phyloP scores from a whole-genome alignment of 2,797 vertebrate species.

The Adelosebastes latens region DNA sequence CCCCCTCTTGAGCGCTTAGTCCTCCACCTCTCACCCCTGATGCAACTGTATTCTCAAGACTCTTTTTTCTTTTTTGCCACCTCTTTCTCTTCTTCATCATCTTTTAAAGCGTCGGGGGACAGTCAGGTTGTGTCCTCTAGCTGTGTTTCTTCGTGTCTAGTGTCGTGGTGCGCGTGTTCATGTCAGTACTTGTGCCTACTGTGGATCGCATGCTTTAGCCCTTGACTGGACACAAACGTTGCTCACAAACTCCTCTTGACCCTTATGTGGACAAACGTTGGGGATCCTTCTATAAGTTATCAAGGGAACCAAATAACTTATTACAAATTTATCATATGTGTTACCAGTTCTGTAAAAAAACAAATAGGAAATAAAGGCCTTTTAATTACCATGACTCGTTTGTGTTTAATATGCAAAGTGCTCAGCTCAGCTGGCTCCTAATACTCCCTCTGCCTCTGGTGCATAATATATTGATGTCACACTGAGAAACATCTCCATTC shows the following conservation, averaged over 20 bases:
- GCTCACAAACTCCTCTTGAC: constrained; percentile 84
- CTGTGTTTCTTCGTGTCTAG: constrained; percentile 83
- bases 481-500: constrained; percentile 3
- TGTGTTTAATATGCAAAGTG: constrained; percentile 50
- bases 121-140: constrained; percentile 79
- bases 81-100: constrained; percentile 65
- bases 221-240: constrained; percentile 85
- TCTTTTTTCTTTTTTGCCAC: constrained; percentile 40
- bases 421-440: constrained; percentile 6
- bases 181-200: constrained; percentile 88
- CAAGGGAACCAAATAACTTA: constrained; percentile 88
- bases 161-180: constrained; percentile 86
- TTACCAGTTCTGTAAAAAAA: constrained; percentile 87
- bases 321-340: constrained; percentile 87
- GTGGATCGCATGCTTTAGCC: constrained; percentile 88
- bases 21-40: constrained; percentile 63
- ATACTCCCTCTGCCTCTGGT: neutral
- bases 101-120: constrained; percentile 77
- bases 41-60: constrained; percentile 65
- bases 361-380: constrained; percentile 88
- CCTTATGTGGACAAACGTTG: constrained; percentile 82
- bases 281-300: constrained; percentile 83
- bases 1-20: constrained; percentile 62
- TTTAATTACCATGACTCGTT: constrained; percentile 82
- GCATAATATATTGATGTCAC: constrained; percentile 20